These are phyloP conservation scores for Myrmecophaga tridactyla DNA, from an alignment of 2,113 vertebrate species.

Conservation along the genomic window DNA sequence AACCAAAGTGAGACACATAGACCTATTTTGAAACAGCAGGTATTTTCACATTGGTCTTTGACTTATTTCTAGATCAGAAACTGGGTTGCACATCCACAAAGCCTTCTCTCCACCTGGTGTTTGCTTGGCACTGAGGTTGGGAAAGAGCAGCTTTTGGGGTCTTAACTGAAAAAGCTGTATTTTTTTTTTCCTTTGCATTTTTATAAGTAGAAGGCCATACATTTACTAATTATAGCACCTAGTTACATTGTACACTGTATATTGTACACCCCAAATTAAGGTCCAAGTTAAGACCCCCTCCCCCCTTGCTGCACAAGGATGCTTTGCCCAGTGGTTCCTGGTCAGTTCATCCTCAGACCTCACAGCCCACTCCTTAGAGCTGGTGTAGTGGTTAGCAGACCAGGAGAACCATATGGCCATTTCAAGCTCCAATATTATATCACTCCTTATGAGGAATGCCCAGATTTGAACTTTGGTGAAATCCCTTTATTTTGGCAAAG, in stretches of 20 bases:
- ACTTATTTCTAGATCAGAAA: slow-evolving; percentile 60
- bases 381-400: not conserved
- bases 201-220: not conserved
- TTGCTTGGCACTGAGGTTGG: not conserved
- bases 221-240: not conserved
- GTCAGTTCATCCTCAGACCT: not conserved
- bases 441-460: too few species aligned
- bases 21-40: slow-evolving; percentile 44
- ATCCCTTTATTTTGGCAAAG: not conserved
- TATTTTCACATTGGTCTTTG: slow-evolving; percentile 20
- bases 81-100: not conserved
- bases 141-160: not conserved
- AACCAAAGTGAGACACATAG: not conserved
- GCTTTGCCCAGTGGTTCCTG: not conserved
- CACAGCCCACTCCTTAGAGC: too few species aligned
- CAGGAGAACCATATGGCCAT: too few species aligned
- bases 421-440: too few species aligned
- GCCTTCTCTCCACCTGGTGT: not conserved
- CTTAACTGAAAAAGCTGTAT: not conserved
- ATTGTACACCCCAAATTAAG: too few species aligned
- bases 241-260: not conserved
- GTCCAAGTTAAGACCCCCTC: too few species aligned
- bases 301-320: too few species aligned
- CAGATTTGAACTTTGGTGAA: not conserved
- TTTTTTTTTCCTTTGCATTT: not conserved